These are phyloP conservation scores for Dasysyrphus tricinctus DNA, from an alignment of 2,888 invertebrate genomes.

Conservation along the genomic window DNA sequence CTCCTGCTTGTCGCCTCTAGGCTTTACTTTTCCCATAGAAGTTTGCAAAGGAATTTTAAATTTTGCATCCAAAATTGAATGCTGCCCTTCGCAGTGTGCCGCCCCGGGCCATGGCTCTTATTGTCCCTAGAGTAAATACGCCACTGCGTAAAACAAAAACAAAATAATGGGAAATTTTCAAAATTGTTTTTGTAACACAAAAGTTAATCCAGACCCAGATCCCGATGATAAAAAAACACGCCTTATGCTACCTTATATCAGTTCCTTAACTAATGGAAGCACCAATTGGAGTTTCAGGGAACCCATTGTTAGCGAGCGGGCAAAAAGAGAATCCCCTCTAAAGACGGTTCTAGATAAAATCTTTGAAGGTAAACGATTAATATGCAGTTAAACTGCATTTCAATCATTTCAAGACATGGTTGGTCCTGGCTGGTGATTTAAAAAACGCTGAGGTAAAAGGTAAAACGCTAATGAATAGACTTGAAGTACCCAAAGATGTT, in stretches of 20 bases:
- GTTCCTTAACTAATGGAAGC: constrained; percentile 94
- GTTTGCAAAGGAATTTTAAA: no score
- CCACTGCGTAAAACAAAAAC: no score
- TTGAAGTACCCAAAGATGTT: constrained; percentile 90
- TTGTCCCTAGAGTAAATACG: no score
- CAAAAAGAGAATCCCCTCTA: constrained; percentile 91
- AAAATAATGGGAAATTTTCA: no score
- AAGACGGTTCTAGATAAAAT: constrained; percentile 91
- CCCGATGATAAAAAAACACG: no score
- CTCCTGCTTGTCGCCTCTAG: no score
- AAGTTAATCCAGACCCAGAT: no score
- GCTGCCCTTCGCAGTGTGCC: no score
- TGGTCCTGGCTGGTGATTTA: constrained; percentile 91
- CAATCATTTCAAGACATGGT: constrained; percentile 93
- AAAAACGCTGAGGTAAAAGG: constrained; percentile 88
- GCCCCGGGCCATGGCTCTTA: no score
- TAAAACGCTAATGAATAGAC: constrained; percentile 86
- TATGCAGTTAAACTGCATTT: constrained; percentile 92
- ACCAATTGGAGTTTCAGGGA: constrained; percentile 90
- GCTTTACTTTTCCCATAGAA: no score
- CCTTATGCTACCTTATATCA: constrained; percentile 96
- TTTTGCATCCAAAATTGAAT: no score
- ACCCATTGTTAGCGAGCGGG: constrained; percentile 92
- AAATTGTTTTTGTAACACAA: no score
- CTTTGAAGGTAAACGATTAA: constrained; percentile 90